Percentiles rank a stretch among this genome's conserved stretches.
Evolutionary conservation across 2,888 invertebrate species (phyloP).

Genomic region (Apoda limacodes): DNA sequence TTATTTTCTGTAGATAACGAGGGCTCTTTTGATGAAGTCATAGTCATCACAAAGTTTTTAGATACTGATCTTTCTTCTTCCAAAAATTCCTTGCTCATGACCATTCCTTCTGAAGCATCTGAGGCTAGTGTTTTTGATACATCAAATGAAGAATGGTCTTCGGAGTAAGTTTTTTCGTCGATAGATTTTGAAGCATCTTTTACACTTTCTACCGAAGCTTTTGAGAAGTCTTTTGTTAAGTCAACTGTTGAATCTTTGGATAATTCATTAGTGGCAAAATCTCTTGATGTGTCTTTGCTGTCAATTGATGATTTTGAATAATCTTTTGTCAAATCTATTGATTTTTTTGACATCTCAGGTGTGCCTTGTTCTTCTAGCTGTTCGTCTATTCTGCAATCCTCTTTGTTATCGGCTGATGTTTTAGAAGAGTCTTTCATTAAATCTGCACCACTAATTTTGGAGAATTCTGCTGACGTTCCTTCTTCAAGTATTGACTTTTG

Average conservation of each 20-base stretch:
- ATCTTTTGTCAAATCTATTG: conserved; percentile 57
- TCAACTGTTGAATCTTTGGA: conserved; percentile 64
- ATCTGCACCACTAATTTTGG: conserved; percentile 58
- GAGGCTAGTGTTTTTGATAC: conserved; percentile 63
- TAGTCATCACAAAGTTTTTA: conserved; percentile 38
- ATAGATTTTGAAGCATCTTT: conserved; percentile 57
- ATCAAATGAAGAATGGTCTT: conserved; percentile 62
- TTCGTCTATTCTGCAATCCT: conserved; percentile 47
- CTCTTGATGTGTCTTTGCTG: conserved; percentile 61
- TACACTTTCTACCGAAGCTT: conserved; percentile 59
- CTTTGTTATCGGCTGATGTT: conserved; percentile 52
- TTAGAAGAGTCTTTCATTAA: conserved; percentile 56
- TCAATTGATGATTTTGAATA: conserved; percentile 63
- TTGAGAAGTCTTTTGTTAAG: conserved; percentile 55
- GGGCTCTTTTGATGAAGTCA: conserved; percentile 54
- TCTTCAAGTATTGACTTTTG: conserved; percentile 59
- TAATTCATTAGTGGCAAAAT: conserved; percentile 60
- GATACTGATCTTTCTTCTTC: conserved; percentile 53
- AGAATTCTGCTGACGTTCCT: conserved; percentile 57
- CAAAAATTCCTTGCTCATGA: conserved; percentile 48
- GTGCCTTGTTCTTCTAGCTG: conserved; percentile 49
- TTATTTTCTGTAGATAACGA: conserved; percentile 56
- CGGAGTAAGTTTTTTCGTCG: conserved; percentile 60
- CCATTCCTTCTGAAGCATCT: conserved; percentile 53
- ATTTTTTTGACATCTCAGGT: conserved; percentile 61